Conservation (phyloP, 2,113 vertebrate species). For the Perccottus glenii region DNA sequence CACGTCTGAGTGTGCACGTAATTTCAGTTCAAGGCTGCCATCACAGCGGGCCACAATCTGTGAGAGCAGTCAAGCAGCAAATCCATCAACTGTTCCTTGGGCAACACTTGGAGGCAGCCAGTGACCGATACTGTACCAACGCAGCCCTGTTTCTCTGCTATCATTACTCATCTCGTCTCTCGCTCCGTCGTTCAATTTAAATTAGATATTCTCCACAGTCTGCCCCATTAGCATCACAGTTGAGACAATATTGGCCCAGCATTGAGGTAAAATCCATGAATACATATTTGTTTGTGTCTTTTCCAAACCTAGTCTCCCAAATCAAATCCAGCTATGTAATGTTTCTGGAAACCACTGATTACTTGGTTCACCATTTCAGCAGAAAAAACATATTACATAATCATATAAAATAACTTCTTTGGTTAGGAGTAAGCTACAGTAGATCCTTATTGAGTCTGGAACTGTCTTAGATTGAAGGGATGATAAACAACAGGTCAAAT, state of each 20-base stretch:
- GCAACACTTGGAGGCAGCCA: slow-evolving; percentile 45
- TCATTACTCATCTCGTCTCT: slow-evolving; percentile 61
- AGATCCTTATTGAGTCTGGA: no score
- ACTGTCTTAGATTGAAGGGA: no score
- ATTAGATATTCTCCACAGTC: slow-evolving; percentile 55
- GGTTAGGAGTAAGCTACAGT: no score
- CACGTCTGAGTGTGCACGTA: slow-evolving; percentile 32
- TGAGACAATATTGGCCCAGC: neutral
- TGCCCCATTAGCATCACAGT: slow-evolving; percentile 47
- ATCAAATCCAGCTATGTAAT: neutral
- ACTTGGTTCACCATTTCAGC: no score
- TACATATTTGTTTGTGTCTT: neutral
- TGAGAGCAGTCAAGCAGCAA: slow-evolving; percentile 77
- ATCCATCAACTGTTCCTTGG: slow-evolving; percentile 75
- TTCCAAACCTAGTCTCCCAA: neutral
- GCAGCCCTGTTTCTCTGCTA: slow-evolving; percentile 47
- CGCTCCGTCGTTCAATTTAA: slow-evolving; percentile 49
- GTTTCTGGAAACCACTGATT: no score
- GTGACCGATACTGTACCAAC: slow-evolving; percentile 48
- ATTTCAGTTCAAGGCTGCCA: slow-evolving; percentile 73
- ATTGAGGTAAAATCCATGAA: slow-evolving; percentile 12
- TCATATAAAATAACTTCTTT: no score
- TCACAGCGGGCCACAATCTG: slow-evolving; percentile 76
- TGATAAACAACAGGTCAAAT: no score
- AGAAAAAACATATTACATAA: no score